Evolutionary conservation across 2,113 vertebrate genomes (phyloP), one percentile per base, ranked within the genome.

Genomic region (Epinephelus fuscoguttatus): DNA sequence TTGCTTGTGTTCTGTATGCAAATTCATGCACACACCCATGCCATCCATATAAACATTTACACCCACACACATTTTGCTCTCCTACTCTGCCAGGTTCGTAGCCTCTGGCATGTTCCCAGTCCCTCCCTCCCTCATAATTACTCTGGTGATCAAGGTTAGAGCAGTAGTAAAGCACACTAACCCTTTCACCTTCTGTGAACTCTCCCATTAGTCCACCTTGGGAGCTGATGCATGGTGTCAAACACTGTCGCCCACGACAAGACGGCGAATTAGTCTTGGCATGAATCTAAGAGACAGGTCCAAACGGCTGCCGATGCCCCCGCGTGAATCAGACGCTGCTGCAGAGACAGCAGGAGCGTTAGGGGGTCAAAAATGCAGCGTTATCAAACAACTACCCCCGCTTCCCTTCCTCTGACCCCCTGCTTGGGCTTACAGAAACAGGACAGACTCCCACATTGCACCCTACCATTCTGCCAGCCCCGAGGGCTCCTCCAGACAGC

Each of bases 181-280:
- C 94, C 95, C 93, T 93, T 96, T 96, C 95, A 96, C 96, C 92
- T 86, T 4, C 0, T 27, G 70, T 94, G 95, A 96, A 95, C 95
- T 91, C 94, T 86, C 80, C 85, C 91, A 84, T 93, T 93, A 89
- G 88, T 88, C 60, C 86, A 79, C 86, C 78, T 62, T 80, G 88
- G 90, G 90, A 85, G 78, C 89, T 53, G 91, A 89, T 75, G 86
- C 60, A 49, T 10, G 55, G 82, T 81, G 94, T 89, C 90, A 92
- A 86, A 91, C 92, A 73, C 90, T 86, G 80, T 94, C 88, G 90
- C 91, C 94, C 87, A 81, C 92, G 93, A 95, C 95, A 94, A 94
- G 94, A 91, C 94, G 67, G 82, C 53, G 93, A 96, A 96, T 96
- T 95, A 95, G 95, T 93, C 81, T 91, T 95, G 95, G 94, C 94